Evolutionary conservation across 2,888 invertebrate species (phyloP).

Genomic region (Vannuccia rotundouncinata): DNA sequence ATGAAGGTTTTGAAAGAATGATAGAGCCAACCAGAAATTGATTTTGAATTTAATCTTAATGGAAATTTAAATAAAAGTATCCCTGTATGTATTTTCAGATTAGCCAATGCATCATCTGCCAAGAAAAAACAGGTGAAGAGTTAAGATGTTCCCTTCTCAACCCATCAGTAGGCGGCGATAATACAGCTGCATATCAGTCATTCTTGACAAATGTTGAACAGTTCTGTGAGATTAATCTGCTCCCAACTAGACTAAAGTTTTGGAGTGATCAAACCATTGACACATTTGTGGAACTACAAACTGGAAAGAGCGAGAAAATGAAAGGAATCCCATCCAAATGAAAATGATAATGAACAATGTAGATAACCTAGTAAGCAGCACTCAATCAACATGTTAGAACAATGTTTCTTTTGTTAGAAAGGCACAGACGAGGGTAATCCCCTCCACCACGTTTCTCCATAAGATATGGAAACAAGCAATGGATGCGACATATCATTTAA

Average conservation of each 20-base stretch:
- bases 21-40: slow-evolving; percentile 26
- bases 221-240: slow-evolving; percentile 21
- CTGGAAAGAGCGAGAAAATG: slow-evolving; percentile 28
- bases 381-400: slow-evolving; percentile 24
- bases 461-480: slow-evolving; percentile 13
- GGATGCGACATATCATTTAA: slow-evolving; percentile 32
- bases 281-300: slow-evolving; percentile 21
- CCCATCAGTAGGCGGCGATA: slow-evolving; percentile 21
- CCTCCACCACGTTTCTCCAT: slow-evolving; percentile 21
- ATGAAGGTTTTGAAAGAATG: slow-evolving; percentile 21
- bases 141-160: slow-evolving; percentile 16
- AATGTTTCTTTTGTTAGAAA: slow-evolving; percentile 32
- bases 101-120: slow-evolving; percentile 14
- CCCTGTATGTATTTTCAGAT: slow-evolving; percentile 15
- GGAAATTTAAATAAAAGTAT: slow-evolving; percentile 3
- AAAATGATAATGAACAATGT: slow-evolving; percentile 26
- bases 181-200: slow-evolving; percentile 15
- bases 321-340: slow-evolving; percentile 22
- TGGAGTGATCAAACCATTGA: slow-evolving; percentile 31
- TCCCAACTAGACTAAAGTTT: slow-evolving; percentile 21
- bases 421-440: slow-evolving; percentile 8
- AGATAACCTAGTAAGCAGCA: slow-evolving; percentile 18
- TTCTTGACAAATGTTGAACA: slow-evolving; percentile 15
- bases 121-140: slow-evolving; percentile 20
- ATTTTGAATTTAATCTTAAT: slow-evolving; percentile 26